Conservation (phyloP, 2,113 vertebrate species). For the Microcebus jonahi region DNA sequence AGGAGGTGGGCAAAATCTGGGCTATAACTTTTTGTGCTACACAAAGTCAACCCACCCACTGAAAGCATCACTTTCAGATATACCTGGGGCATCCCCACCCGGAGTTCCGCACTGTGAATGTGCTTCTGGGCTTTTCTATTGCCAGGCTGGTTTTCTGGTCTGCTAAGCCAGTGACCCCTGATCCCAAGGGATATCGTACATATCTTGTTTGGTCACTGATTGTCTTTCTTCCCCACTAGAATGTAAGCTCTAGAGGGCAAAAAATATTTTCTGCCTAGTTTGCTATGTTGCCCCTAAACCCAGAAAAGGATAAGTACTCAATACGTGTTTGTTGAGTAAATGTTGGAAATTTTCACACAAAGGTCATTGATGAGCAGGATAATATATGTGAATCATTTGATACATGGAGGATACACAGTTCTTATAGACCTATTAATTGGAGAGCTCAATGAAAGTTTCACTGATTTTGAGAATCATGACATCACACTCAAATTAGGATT, state of each 20-base stretch:
- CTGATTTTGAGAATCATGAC: too few relatives aligned
- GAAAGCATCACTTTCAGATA: background rate
- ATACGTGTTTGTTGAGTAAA: background rate
- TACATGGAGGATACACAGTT: too few relatives aligned
- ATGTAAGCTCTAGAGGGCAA: background rate
- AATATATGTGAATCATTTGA: too few relatives aligned
- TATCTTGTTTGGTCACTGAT: background rate
- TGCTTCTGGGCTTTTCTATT: background rate
- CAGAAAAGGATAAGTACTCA: background rate
- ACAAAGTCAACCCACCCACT: background rate
- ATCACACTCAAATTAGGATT: too few relatives aligned
- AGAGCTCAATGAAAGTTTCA: too few relatives aligned
- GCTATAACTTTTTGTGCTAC: background rate
- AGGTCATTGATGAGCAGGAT: too few relatives aligned
- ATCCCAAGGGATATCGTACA: background rate
- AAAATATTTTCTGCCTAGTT: constrained; percentile 6
- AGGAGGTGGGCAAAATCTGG: background rate
- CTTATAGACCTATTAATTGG: too few relatives aligned
- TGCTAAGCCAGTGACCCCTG: background rate
- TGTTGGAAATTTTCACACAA: background rate
- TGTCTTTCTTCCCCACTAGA: background rate
- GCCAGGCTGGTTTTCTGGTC: background rate
- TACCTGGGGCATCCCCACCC: background rate
- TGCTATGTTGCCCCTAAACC: background rate
- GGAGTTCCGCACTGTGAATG: background rate